These are phyloP conservation scores for Aphidoletes aphidimyza DNA, from an alignment of 2,888 invertebrate species.

Conservation along the genomic window DNA sequence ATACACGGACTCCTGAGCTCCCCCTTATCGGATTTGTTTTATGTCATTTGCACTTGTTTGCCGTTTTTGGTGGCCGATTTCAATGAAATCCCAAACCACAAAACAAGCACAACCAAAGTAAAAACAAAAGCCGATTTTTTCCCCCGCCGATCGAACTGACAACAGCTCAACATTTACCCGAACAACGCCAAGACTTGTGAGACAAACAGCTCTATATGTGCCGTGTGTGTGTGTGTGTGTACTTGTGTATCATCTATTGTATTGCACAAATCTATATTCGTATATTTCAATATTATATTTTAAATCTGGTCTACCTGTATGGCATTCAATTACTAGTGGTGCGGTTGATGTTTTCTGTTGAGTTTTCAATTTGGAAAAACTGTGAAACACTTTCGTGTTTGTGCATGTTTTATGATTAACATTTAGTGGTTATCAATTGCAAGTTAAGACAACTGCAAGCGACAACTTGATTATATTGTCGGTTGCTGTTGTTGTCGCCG, in stretches of 20 bases:
- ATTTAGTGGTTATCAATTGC: slow-evolving; percentile 41
- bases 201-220: neutral
- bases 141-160: neutral
- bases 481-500: too few relatives aligned
- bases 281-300: too few relatives aligned
- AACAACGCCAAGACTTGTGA: neutral
- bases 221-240: neutral
- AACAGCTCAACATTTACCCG: too few relatives aligned
- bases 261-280: too few relatives aligned
- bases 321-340: slow-evolving; percentile 13
- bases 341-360: neutral
- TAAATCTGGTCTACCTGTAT: slow-evolving; percentile 41
- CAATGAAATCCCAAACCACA: too few relatives aligned
- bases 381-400: slow-evolving; percentile 20
- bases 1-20: neutral
- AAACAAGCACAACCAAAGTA: too few relatives aligned
- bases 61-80: neutral
- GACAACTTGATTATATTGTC: too few relatives aligned
- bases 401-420: slow-evolving; percentile 35
- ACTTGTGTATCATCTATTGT: neutral
- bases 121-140: slow-evolving; percentile 47
- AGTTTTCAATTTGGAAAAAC: neutral
- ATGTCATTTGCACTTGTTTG: neutral
- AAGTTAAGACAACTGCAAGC: neutral
- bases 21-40: neutral